phyloP scores from a whole-genome alignment of 2,113 vertebrate genomes.

The Conger conger region DNA sequence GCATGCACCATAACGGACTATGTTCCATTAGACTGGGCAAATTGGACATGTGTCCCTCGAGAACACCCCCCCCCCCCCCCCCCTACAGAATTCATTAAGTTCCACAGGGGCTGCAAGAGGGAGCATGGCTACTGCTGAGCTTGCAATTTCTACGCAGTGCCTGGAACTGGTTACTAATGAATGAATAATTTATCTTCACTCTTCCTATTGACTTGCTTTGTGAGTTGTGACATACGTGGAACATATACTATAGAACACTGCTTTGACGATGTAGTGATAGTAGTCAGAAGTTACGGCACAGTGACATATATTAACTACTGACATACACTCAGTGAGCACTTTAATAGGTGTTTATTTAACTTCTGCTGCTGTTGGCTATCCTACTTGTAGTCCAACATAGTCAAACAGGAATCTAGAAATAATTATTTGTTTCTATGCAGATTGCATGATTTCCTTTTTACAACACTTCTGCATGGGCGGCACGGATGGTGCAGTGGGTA shows the following conservation, averaged over 20 bases:
- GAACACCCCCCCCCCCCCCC: neutral
- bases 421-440: neutral
- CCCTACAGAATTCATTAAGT: conserved; percentile 34
- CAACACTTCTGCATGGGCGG: too few relatives aligned
- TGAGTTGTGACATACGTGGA: conserved; percentile 35
- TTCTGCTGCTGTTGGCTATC: too few relatives aligned
- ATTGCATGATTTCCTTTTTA: too few relatives aligned
- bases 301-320: neutral
- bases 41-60: neutral
- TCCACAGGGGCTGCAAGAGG: conserved; percentile 25
- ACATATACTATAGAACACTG: conserved; percentile 24
- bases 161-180: conserved; percentile 32
- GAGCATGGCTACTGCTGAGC: conserved; percentile 45
- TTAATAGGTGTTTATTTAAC: too few relatives aligned
- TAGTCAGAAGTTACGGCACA: neutral
- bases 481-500: too few relatives aligned
- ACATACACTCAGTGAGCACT: too few relatives aligned
- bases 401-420: conserved; percentile 46
- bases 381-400: conserved; percentile 16
- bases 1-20: conserved; percentile 25
- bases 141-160: conserved; percentile 33
- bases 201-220: conserved; percentile 30
- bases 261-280: conserved; percentile 2
- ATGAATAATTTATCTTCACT: conserved; percentile 54
- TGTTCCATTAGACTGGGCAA: neutral